phyloP scores from a whole-genome alignment of 2,888 invertebrate species.

The Acrobasis repandana region DNA sequence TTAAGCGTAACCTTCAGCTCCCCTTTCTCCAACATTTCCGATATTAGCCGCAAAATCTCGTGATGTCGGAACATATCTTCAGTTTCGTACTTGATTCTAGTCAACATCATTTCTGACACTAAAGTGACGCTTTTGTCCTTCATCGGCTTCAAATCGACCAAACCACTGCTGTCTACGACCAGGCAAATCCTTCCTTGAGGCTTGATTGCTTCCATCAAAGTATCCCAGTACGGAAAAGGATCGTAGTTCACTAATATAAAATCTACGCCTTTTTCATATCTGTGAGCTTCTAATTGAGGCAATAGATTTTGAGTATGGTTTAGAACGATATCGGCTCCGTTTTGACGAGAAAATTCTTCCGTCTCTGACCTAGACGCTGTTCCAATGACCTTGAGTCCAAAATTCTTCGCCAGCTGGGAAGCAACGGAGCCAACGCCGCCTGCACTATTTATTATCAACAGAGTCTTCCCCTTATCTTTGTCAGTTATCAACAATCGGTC shows the following conservation, averaged over 20 bases:
- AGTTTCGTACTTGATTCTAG: constrained; percentile 66
- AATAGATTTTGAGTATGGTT: constrained; percentile 61
- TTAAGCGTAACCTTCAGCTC: constrained; percentile 60
- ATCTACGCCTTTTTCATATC: constrained; percentile 62
- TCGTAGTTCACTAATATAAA: constrained; percentile 69
- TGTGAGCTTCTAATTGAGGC: constrained; percentile 57
- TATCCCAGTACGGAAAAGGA: constrained; percentile 71
- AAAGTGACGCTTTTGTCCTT: constrained; percentile 71
- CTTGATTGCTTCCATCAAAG: constrained; percentile 61
- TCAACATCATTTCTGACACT: constrained; percentile 64
- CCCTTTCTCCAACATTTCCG: constrained; percentile 60
- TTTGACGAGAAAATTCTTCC: constrained; percentile 48
- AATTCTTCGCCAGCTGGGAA: constrained; percentile 61
- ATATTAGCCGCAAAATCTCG: constrained; percentile 57
- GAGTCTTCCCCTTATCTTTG: constrained; percentile 62
- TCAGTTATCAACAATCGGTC: constrained; percentile 63
- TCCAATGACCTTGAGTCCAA: constrained; percentile 68
- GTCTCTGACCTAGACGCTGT: constrained; percentile 68
- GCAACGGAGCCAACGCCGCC: constrained; percentile 73
- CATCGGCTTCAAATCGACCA: constrained; percentile 56
- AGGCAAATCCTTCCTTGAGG: constrained; percentile 71
- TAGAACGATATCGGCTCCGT: constrained; percentile 63
- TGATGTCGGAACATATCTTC: constrained; percentile 61
- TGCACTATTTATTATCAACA: constrained; percentile 69
- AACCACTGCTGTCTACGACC: constrained; percentile 64